Base-by-base conservation (phyloP, 2,113 vertebrate genomes). In the Elephantulus edwardii region DNA sequence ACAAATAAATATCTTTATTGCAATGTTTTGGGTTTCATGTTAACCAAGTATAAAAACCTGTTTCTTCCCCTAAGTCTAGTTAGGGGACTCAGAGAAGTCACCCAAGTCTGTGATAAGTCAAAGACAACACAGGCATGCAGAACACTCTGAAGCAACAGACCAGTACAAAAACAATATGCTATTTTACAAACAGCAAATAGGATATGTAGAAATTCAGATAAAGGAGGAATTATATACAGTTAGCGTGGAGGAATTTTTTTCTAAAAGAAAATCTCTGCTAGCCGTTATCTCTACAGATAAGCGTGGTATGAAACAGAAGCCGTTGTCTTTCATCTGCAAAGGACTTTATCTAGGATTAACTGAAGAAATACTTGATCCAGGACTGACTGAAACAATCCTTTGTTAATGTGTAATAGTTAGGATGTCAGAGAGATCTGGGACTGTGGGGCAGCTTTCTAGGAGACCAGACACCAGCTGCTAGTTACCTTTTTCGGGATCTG, bases 241-340 rank as follows among this genome's bases (percentile, higher is more conserved):
- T 42, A 82, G 68, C 48, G 30, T 70, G 66, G 44, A 90, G 48
- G 48, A 79, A 64, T 11, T 50, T 60, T 68, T 48, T 35, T 16
- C 42, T 1, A 33, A 33, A 44, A 46, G 16, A 46, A 46, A 44
- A 72, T 60, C 74, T 93, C 50, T 35, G 89, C 75, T 94, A 95
- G 76, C 48, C 40, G 62, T 95, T 95, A 95, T 96, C 93, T 95
- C 72, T 84, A 64, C 80, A 92, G 95, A 90, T 92, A 91, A 88
- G 58, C 38, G 8, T 90, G 86, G 42, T 90, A 91, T 90, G 84
- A 89, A 93, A 94, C 77, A 89, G 89, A 91, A 66, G 62, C 75
- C 48, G 50, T 64, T 78, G 81, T 89, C 84, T 94, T 95, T 91
- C 44, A 91, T 82, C 79, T 86, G 50, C 77, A 84, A 92, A 84